phyloP scores from a whole-genome alignment of 2,113 vertebrate species.

The Sminthopsis crassicaudata region DNA sequence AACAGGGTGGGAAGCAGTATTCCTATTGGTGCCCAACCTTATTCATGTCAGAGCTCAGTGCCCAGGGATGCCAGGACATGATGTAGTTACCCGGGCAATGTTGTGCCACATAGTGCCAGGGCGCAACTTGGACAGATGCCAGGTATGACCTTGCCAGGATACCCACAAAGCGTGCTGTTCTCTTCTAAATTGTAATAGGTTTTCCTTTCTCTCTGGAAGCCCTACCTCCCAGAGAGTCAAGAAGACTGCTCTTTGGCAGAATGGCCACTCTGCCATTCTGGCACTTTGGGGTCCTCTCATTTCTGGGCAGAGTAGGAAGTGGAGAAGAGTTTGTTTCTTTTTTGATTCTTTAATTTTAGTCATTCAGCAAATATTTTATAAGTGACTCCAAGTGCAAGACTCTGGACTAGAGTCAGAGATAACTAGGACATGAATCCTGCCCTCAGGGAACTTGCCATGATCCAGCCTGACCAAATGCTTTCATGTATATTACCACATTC shows the following conservation, averaged over 20 bases:
- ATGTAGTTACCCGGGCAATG: constrained; percentile 65
- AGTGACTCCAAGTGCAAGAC: neutral
- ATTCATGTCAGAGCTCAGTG: neutral
- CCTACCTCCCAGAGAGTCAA: neutral
- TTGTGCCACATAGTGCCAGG: constrained; percentile 65
- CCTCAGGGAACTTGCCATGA: neutral
- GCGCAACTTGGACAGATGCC: constrained; percentile 56
- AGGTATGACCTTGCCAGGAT: constrained; percentile 35
- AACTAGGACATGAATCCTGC: neutral
- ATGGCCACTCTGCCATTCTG: neutral
- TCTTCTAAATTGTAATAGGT: constrained; percentile 5
- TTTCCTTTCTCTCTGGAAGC: constrained; percentile 1
- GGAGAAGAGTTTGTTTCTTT: constrained; percentile 10
- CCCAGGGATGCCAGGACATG: constrained; percentile 34
- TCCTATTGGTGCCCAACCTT: neutral
- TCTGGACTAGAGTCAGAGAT: neutral
- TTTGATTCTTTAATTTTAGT: neutral
- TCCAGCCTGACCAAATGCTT: constrained; percentile 41
- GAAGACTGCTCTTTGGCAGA: neutral
- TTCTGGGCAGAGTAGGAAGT: neutral
- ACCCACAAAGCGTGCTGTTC: neutral
- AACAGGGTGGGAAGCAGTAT: neutral
- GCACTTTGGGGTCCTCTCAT: constrained; percentile 4
- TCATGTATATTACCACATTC: neutral
- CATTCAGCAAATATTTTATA: neutral